These are phyloP conservation scores for Spilosoma lubricipeda DNA, from an alignment of 2,888 invertebrate genomes.

Conservation along the genomic window DNA sequence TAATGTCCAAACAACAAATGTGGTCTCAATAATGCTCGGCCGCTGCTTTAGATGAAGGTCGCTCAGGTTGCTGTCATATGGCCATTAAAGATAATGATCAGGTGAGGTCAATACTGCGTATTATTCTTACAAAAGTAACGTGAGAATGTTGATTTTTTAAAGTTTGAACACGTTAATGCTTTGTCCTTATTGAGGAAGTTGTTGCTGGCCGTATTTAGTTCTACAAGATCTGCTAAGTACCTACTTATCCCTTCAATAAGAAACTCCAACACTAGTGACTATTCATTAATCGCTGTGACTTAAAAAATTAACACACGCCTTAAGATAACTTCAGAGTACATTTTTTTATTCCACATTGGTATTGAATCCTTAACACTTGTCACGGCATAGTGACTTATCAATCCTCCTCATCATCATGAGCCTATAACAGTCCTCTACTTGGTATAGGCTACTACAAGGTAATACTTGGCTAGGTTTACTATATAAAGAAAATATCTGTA, in stretches of 20 bases:
- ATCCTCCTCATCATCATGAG: too few species aligned
- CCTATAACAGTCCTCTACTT: too few species aligned
- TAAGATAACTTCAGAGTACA: neutral
- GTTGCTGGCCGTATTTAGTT: neutral
- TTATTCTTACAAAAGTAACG: conserved; percentile 48
- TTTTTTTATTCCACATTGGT: too few species aligned
- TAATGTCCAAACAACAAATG: conserved; percentile 29
- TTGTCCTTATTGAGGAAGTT: neutral
- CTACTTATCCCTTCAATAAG: neutral
- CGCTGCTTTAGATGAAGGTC: conserved; percentile 38
- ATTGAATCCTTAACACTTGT: neutral
- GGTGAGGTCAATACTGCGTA: conserved; percentile 53
- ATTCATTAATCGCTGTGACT: too few species aligned
- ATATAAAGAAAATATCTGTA: too few species aligned
- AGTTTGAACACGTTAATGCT: neutral
- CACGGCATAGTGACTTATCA: too few species aligned
- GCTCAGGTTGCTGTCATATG: conserved; percentile 52
- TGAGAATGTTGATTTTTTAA: conserved; percentile 41
- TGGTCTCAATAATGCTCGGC: conserved; percentile 23
- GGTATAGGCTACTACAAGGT: too few species aligned
- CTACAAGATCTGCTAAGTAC: neutral
- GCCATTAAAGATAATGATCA: conserved; percentile 56
- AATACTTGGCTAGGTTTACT: too few species aligned
- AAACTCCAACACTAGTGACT: too few species aligned
- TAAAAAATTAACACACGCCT: neutral